phyloP scores from a whole-genome alignment of 30 jellyfish, hydroid and myxozoan genomes.

The Clytia hemisphaerica region DNA sequence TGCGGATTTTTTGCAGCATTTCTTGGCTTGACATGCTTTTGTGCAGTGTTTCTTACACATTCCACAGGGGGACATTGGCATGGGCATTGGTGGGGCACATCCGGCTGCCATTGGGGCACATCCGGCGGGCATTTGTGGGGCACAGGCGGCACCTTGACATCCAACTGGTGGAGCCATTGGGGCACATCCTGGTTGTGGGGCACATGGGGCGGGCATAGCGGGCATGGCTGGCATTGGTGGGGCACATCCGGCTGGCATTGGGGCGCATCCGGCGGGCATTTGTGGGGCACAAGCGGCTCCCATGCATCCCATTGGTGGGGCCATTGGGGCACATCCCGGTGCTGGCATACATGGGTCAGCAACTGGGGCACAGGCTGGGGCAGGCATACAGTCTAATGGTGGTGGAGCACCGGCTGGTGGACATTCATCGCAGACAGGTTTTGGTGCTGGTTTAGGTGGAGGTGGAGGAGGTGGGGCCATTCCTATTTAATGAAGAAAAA shows the following conservation, averaged over 20 bases:
- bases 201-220: constrained; percentile 4
- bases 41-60: constrained; percentile 47
- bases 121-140: constrained; percentile 17
- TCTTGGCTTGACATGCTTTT: constrained; percentile 44
- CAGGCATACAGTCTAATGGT: constrained; percentile 8
- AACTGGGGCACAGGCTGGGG: constrained; percentile 19
- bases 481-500: too few species aligned
- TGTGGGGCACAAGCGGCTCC: constrained; percentile 14
- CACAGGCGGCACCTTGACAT: constrained; percentile 15
- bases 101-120: constrained; percentile 19
- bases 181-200: constrained; percentile 12
- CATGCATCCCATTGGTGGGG: too few species aligned
- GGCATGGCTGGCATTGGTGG: background rate
- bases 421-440: background rate
- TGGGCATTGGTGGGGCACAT: constrained; percentile 17
- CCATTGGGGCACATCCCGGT: constrained; percentile 7
- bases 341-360: constrained; percentile 6
- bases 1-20: constrained; percentile 37
- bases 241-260: constrained; percentile 11
- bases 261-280: constrained; percentile 9
- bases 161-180: constrained; percentile 16
- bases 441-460: constrained; percentile 21
- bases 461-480: constrained; percentile 28
- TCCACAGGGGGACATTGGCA: constrained; percentile 29
- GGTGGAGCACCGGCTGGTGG: background rate